These are phyloP conservation scores for Petroica traversi DNA, from an alignment of 2,113 vertebrate genomes.

Conservation along the genomic window DNA sequence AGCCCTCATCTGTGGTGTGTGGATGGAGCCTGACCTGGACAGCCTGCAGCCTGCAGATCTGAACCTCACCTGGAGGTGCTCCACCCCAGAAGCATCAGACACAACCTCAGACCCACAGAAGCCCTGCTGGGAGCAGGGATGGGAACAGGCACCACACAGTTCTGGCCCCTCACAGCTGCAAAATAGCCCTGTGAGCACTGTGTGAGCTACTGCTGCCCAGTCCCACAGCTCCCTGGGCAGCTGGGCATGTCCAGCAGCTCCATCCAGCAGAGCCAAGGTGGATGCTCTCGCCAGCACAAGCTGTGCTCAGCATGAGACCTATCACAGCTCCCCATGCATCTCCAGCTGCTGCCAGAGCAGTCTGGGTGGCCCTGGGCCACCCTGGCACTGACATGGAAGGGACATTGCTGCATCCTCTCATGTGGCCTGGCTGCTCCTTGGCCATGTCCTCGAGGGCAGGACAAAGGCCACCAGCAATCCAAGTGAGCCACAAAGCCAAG, in stretches of 20 bases:
- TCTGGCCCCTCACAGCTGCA: neutral
- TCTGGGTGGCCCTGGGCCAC: too few species aligned
- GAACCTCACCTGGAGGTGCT: neutral
- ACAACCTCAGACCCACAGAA: neutral
- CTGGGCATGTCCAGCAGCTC: neutral
- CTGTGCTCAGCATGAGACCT: neutral
- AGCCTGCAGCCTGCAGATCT: neutral
- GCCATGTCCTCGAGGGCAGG: neutral
- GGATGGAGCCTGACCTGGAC: neutral
- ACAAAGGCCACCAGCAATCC: neutral
- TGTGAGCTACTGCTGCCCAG: neutral
- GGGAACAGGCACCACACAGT: neutral
- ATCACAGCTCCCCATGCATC: neutral
- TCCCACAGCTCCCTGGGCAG: neutral
- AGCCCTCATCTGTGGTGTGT: fast-evolving
- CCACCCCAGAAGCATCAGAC: neutral
- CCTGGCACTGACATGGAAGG: neutral
- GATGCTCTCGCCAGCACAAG: fast-evolving
- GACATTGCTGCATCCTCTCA: neutral
- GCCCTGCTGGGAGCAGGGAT: neutral
- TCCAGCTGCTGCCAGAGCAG: neutral
- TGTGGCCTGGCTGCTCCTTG: neutral
- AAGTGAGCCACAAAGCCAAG: neutral
- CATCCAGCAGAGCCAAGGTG: neutral
- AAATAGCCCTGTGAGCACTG: neutral